A percentile compares a stretch with the other conserved stretches of the same genome.
Conservation (phyloP, 2,113 vertebrate genomes). For the Rhinolophus ferrumequinum region DNA sequence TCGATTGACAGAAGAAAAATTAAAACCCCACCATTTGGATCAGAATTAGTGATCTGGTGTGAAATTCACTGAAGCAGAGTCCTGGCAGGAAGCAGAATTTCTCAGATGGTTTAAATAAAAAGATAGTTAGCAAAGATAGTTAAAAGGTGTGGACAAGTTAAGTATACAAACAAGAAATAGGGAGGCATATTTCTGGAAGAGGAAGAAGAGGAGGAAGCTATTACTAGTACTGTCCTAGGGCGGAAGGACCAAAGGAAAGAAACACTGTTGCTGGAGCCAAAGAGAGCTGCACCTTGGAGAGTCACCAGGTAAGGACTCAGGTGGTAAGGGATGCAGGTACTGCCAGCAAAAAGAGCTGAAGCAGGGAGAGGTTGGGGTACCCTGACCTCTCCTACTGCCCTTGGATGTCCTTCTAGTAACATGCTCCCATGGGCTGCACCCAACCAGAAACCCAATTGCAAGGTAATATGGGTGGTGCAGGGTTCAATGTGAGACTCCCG, state of each 20-base stretch:
- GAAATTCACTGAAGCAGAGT: background rate
- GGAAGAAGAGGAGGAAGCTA: background rate
- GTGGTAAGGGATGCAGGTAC: background rate
- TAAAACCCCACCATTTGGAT: background rate
- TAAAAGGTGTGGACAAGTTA: background rate
- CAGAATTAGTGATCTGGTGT: background rate
- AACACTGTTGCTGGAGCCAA: background rate
- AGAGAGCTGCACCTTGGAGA: background rate
- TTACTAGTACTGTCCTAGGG: background rate
- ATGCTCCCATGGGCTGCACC: background rate
- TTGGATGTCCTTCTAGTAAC: background rate
- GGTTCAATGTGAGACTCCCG: background rate
- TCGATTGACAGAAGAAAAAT: background rate
- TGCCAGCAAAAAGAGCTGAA: background rate
- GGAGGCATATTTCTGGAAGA: background rate
- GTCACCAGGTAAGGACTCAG: background rate
- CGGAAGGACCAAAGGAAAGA: background rate
- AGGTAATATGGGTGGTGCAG: background rate
- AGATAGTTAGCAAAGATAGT: background rate
- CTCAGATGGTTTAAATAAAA: background rate
- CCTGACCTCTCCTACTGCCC: background rate
- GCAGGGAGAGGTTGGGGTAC: rapidly evolving
- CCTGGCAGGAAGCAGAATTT: background rate
- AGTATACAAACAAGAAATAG: background rate
- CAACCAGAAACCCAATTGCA: background rate